Evolutionary conservation across 2,113 vertebrate genomes (phyloP).

Genomic region (Centropus bengalensis): DNA sequence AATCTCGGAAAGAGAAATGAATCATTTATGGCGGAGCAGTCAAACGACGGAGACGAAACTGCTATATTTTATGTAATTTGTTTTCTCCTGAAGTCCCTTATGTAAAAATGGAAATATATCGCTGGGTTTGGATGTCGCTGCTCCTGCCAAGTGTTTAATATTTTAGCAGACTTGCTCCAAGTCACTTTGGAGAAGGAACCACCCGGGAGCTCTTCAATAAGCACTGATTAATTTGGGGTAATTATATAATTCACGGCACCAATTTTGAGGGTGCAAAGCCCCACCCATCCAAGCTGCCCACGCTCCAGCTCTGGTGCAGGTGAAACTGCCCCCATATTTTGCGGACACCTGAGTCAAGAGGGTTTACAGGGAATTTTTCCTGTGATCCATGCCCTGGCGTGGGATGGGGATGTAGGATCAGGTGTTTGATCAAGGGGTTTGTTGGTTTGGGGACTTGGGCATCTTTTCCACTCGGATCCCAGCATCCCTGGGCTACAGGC

Average conservation of each 20-base stretch:
- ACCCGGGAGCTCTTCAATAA: not conserved
- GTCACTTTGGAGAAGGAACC: not conserved
- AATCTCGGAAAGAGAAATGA: constrained; percentile 37
- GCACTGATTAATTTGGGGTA: not conserved
- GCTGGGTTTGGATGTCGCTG: not conserved
- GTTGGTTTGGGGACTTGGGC: not conserved
- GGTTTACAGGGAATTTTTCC: not conserved
- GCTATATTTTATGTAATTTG: constrained; percentile 31
- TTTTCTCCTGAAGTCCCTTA: constrained; percentile 40
- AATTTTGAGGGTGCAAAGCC: rapidly evolving
- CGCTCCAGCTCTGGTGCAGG: not conserved
- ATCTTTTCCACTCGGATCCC: not conserved
- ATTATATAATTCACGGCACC: not conserved
- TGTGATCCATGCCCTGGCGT: rapidly evolving
- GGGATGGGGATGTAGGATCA: not conserved
- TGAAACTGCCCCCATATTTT: rapidly evolving
- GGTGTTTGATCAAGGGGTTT: rapidly evolving
- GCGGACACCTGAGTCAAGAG: not conserved
- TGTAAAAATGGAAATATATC: constrained; percentile 60
- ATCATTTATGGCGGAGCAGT: constrained; percentile 54
- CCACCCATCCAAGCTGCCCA: not conserved
- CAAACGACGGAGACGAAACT: constrained; percentile 11
- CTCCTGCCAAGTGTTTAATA: constrained; percentile 37
- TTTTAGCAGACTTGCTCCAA: not conserved
- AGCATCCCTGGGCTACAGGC: not conserved